These are phyloP conservation scores for Antrozous pallidus DNA, from an alignment of 2,797 vertebrate genomes.

Conservation along the genomic window DNA sequence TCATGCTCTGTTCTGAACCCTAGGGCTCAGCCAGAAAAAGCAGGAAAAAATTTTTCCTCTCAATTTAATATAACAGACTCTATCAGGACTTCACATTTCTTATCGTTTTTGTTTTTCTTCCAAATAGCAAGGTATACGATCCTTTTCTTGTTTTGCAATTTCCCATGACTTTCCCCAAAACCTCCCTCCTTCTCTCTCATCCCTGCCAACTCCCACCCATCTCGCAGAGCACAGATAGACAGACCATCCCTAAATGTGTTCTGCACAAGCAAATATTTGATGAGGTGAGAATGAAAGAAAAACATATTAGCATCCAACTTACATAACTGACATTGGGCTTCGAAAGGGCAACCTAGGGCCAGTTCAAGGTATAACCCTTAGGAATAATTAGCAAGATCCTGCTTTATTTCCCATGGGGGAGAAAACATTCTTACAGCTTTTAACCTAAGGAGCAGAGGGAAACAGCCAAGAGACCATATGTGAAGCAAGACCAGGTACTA, in stretches of 20 bases:
- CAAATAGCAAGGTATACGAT: not conserved
- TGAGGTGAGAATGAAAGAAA: not conserved
- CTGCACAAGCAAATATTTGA: not conserved
- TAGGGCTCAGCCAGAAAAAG: slow-evolving; percentile 5
- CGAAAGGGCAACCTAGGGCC: slow-evolving; percentile 15
- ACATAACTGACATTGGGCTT: not conserved
- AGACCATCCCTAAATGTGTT: not conserved
- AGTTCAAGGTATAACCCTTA: slow-evolving; percentile 18
- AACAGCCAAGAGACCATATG: not conserved
- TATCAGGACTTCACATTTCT: not conserved
- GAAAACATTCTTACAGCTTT: not conserved
- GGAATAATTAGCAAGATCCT: not conserved
- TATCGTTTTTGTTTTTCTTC: not conserved
- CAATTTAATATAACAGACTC: slow-evolving; percentile 52
- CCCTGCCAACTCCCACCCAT: not conserved
- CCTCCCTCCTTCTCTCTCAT: not conserved
- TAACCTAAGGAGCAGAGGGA: not conserved
- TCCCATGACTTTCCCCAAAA: not conserved
- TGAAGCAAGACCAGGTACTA: not conserved
- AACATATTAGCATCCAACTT: not conserved
- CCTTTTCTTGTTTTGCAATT: not conserved
- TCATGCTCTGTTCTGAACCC: not conserved
- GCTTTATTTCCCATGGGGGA: not conserved
- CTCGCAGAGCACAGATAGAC: not conserved
- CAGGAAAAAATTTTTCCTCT: slow-evolving; percentile 34